Evolutionary conservation across 2,797 vertebrate species (phyloP).

Genomic region (Gouania willdenowi): DNA sequence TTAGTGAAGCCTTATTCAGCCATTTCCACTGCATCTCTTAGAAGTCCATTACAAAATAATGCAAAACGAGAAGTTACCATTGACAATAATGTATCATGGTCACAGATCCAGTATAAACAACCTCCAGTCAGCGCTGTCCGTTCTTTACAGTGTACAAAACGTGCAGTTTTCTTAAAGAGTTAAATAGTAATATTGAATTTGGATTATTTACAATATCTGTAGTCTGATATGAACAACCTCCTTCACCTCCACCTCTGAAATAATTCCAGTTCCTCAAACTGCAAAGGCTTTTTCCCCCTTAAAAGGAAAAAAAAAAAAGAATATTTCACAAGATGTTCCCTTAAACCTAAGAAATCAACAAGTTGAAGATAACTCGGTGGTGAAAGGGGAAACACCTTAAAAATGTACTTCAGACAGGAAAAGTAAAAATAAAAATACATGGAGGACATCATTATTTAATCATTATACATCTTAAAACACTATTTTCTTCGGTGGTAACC

Average conservation of each 20-base stretch:
- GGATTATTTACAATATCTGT: slow-evolving; percentile 60
- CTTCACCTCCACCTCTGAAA: slow-evolving; percentile 48
- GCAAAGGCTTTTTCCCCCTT: slow-evolving; percentile 25
- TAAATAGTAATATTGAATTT: slow-evolving; percentile 73
- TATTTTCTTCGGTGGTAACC: slow-evolving; percentile 33
- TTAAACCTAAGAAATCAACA: slow-evolving; percentile 32
- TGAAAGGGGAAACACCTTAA: neutral
- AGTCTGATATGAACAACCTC: slow-evolving; percentile 55
- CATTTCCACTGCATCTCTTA: slow-evolving; percentile 44
- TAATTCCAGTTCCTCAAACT: slow-evolving; percentile 36
- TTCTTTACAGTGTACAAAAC: slow-evolving; percentile 78
- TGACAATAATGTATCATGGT: slow-evolving; percentile 45
- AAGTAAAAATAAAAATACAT: neutral
- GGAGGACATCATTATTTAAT: slow-evolving; percentile 8
- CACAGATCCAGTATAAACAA: slow-evolving; percentile 74
- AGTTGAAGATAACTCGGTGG: slow-evolving; percentile 15
- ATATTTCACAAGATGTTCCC: slow-evolving; percentile 31
- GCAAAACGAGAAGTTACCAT: slow-evolving; percentile 55
- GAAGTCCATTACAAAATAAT: slow-evolving; percentile 66
- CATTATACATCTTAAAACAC: slow-evolving; percentile 14
- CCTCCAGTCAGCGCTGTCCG: slow-evolving; percentile 51
- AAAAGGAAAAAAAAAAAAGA: neutral
- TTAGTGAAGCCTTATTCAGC: slow-evolving; percentile 51
- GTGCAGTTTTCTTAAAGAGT: slow-evolving; percentile 68
- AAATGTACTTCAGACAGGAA: slow-evolving; percentile 14